phyloP scores from a whole-genome alignment of 2,113 vertebrate genomes.

The Xiphophorus hellerii region DNA sequence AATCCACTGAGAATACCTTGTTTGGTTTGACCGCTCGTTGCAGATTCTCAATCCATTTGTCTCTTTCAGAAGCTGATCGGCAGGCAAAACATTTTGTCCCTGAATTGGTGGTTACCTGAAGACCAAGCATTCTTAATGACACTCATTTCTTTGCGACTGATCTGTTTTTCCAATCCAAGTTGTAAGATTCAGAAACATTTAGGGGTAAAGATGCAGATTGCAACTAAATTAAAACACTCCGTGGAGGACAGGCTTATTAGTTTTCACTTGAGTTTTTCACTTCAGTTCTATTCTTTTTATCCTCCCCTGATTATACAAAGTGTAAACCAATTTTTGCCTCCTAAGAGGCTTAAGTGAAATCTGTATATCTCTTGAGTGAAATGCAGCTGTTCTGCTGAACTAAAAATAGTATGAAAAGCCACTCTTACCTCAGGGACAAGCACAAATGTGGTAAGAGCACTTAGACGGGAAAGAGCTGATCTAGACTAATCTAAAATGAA shows the following conservation, averaged over 20 bases:
- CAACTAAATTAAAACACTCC: not conserved
- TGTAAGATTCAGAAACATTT: not conserved
- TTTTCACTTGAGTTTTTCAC: not conserved
- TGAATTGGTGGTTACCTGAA: slow-evolving; percentile 90
- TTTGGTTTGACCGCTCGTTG: slow-evolving; percentile 93
- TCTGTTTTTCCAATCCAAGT: not conserved
- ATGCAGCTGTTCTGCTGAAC: not conserved
- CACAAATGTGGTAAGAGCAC: not conserved
- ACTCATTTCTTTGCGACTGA: not conserved
- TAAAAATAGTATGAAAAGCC: too few relatives aligned
- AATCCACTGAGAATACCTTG: slow-evolving; percentile 82
- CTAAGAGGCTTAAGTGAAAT: not conserved
- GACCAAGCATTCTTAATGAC: slow-evolving; percentile 3
- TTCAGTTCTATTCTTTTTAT: not conserved
- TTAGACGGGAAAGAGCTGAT: too few relatives aligned
- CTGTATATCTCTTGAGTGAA: not conserved
- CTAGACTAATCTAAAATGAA: too few relatives aligned
- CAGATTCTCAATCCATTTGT: slow-evolving; percentile 97
- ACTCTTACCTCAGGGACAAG: too few relatives aligned
- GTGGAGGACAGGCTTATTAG: not conserved
- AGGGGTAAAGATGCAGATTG: not conserved
- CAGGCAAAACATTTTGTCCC: slow-evolving; percentile 96
- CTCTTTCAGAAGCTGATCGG: slow-evolving; percentile 92
- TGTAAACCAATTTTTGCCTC: not conserved
- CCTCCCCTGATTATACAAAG: not conserved